Conservation (phyloP, 1,140 invertebrate species). For the Lordiphosa mommai region DNA sequence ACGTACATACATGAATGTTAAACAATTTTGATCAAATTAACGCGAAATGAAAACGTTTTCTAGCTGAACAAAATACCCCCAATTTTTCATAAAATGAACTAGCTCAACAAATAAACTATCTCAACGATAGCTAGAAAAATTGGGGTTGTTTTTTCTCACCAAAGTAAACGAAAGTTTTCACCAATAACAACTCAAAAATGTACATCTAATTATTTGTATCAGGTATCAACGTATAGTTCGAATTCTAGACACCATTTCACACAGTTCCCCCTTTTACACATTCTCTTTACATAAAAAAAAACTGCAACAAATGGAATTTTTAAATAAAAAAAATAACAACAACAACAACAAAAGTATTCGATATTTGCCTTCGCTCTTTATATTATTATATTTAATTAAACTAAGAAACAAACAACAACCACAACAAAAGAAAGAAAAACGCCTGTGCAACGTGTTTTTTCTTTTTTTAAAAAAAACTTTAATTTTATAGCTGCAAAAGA, state of each 20-base stretch:
- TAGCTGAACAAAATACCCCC: too few relatives aligned
- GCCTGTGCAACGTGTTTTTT: conserved; percentile 34
- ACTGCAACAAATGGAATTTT: conserved; percentile 57
- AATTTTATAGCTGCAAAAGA: conserved; percentile 47
- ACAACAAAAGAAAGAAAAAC: conserved; percentile 24
- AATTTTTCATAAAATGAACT: too few relatives aligned
- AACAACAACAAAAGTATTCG: conserved; percentile 74
- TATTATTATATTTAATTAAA: conserved; percentile 49
- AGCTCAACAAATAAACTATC: too few relatives aligned
- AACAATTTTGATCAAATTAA: too few relatives aligned
- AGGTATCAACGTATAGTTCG: background rate
- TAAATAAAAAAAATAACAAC: conserved; percentile 40
- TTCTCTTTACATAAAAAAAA: conserved; percentile 32
- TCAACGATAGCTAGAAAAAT: too few relatives aligned
- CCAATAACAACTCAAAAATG: too few relatives aligned
- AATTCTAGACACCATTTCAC: conserved; percentile 7
- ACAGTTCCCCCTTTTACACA: conserved; percentile 30
- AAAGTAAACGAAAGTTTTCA: too few relatives aligned
- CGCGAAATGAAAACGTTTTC: too few relatives aligned
- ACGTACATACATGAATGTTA: too few relatives aligned
- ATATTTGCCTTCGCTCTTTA: conserved; percentile 76
- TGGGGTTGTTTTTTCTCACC: too few relatives aligned
- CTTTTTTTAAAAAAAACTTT: conserved; percentile 25
- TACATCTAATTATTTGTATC: too few relatives aligned
- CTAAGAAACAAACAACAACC: conserved; percentile 28